Conservation (phyloP, 37 sponge, comb jelly and placozoan species). For the Cliona cf. orientalis region DNA sequence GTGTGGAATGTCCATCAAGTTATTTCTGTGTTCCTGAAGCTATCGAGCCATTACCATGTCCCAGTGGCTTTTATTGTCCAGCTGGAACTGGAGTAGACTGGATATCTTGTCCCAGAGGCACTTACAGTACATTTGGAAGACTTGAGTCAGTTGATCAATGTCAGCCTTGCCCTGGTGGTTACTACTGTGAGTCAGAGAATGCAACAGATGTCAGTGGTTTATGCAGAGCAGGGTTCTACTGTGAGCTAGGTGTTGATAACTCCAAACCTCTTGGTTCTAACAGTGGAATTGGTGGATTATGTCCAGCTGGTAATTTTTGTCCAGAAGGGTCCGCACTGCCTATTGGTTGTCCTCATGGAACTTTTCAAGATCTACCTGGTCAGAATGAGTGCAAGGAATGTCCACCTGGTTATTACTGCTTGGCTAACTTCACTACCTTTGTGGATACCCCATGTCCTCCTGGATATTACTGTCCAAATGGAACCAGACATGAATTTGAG, state of each 20-base stretch:
- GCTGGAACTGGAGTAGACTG: background rate
- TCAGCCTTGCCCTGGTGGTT: background rate
- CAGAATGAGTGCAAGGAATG: background rate
- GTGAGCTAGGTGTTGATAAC: background rate
- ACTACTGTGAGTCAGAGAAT: background rate
- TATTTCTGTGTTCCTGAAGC: background rate
- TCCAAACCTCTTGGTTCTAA: background rate
- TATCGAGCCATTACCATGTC: background rate
- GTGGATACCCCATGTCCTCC: background rate
- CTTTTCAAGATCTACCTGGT: background rate
- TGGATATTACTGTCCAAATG: background rate
- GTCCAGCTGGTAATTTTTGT: background rate
- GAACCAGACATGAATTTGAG: background rate
- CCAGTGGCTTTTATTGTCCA: background rate
- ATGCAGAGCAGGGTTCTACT: background rate
- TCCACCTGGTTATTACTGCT: background rate
- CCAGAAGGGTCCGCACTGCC: background rate
- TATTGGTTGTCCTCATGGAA: background rate
- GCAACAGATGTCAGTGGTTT: background rate
- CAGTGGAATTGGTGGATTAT: background rate
- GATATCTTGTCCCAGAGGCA: background rate
- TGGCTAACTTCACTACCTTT: background rate
- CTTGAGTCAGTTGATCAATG: conserved; percentile 1
- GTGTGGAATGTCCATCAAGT: background rate
- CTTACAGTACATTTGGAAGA: background rate